Evolutionary conservation across 2,113 vertebrate genomes (phyloP).

Genomic region (Procavia capensis): DNA sequence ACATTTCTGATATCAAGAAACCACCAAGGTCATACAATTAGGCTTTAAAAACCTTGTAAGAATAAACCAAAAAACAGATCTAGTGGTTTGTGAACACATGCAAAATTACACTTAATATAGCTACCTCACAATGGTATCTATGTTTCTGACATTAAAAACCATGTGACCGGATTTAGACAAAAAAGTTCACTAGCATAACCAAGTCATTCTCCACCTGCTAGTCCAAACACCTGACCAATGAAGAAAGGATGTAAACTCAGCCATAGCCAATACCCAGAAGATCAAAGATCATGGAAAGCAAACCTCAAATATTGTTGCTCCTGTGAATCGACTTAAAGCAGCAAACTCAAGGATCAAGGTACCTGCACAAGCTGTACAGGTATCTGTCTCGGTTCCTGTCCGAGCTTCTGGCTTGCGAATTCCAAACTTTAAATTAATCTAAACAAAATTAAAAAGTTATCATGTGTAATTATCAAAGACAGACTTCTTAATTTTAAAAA

Average conservation of each 20-base stretch:
- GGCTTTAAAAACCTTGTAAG: not conserved
- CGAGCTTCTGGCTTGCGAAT: slow-evolving; percentile 95
- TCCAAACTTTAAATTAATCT: slow-evolving; percentile 97
- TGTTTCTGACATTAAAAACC: not conserved
- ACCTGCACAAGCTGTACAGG: slow-evolving; percentile 98
- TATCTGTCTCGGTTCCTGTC: slow-evolving; percentile 98
- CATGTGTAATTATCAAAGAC: slow-evolving; percentile 33
- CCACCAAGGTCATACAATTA: not conserved
- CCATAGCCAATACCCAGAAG: slow-evolving; percentile 32
- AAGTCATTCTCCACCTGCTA: not conserved
- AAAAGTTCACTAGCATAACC: slow-evolving; percentile 1
- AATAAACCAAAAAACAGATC: slow-evolving; percentile 27
- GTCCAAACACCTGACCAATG: not conserved
- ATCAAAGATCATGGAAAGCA: slow-evolving; percentile 74
- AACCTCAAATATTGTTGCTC: slow-evolving; percentile 98
- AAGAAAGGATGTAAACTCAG: slow-evolving; percentile 1
- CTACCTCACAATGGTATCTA: not conserved
- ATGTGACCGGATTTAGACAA: not conserved
- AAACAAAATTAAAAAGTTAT: slow-evolving; percentile 45
- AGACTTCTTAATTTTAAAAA: not conserved
- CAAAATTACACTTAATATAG: slow-evolving; percentile 2
- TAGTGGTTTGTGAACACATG: slow-evolving; percentile 20
- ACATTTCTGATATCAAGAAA: not conserved
- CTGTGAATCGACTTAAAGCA: slow-evolving; percentile 97
- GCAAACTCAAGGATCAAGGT: slow-evolving; percentile 99